Base-by-base conservation (phyloP, 2,797 vertebrate species). In the Pseudotriccus pelzelni region DNA sequence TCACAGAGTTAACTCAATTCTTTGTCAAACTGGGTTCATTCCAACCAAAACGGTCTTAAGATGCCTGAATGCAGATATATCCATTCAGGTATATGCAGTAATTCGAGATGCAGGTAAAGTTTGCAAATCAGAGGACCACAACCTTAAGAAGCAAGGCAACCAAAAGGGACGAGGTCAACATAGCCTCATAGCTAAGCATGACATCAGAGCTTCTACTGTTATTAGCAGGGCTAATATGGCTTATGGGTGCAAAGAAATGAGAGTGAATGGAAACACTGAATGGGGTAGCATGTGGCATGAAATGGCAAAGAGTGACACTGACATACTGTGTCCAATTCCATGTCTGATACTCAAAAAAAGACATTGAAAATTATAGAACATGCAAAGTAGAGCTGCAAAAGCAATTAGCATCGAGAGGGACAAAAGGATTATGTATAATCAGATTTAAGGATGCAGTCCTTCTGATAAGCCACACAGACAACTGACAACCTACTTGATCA, bases 391-490 rank as follows among this genome's bases (percentile, higher is more conserved):
- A 76, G 16, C 21, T 12, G 0, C 37, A 89, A 89, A 93, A 73
- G 16, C 55, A 82, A 84, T 86, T 84, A 88, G 37, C 25, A 47
- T 84, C 37, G 14, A 28, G 12, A 28, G n/a, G 12, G 1, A 52
- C 59, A 90, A 89, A 76, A 66, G 34, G 24, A 50, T 79, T 79
- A 59, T 14, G 16, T 69, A 69, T 84, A 87, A 95, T 70, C 55
- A 89, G 81, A 92, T 92, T 87, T 87, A 92, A 87, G 93, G 63
- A 76, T 84, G 78, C 70, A 37, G 74, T 50, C 46, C 36, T 77
- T 80, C 83, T 91, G 67, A 92, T 92, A 94, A 34, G 23, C 36
- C 68, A 82, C 32, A 16, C 44, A 84, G 63, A 83, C 39, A 93
- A 80, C 28, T 49, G 68, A 91, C 25, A 47, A 75, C 39, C 87